These are phyloP conservation scores for Tetramorium alpestre DNA, from an alignment of 1,140 invertebrate genomes.

Conservation along the genomic window DNA sequence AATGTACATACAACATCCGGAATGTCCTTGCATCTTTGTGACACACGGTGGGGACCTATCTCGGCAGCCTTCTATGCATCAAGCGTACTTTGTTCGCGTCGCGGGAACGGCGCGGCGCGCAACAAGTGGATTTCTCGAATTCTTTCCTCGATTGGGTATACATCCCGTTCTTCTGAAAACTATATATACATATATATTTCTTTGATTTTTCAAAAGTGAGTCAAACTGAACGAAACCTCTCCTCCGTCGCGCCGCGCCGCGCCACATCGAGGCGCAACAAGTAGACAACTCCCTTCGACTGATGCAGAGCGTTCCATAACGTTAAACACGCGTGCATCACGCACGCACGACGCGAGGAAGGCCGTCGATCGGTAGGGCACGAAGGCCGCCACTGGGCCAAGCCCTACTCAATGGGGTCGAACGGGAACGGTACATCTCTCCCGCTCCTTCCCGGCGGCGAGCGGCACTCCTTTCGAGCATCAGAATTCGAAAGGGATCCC, in stretches of 20 bases:
- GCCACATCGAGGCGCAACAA: slow-evolving; percentile 26
- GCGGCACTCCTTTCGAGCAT: background rate
- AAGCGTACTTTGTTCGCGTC: background rate
- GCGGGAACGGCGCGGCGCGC: background rate
- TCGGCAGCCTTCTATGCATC: background rate
- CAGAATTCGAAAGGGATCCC: background rate
- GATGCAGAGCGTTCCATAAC: background rate
- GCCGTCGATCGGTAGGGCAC: slow-evolving; percentile 7
- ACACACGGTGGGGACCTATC: background rate
- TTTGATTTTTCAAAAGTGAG: background rate
- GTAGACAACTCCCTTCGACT: background rate
- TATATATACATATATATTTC: background rate
- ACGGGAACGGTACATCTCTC: slow-evolving; percentile 47
- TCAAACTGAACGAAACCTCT: background rate
- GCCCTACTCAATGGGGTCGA: slow-evolving; percentile 52
- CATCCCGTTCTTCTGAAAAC: background rate
- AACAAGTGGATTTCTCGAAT: background rate
- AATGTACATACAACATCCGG: background rate
- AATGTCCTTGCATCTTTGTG: background rate
- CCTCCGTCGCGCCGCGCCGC: background rate
- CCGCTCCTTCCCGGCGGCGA: background rate
- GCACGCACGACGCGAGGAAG: slow-evolving; percentile 16
- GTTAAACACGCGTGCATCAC: slow-evolving; percentile 23
- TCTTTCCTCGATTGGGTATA: background rate
- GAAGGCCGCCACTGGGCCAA: slow-evolving; percentile 43